These are phyloP conservation scores for Drosophila chauvacae DNA, from an alignment of 1,140 invertebrate genomes.

Conservation along the genomic window DNA sequence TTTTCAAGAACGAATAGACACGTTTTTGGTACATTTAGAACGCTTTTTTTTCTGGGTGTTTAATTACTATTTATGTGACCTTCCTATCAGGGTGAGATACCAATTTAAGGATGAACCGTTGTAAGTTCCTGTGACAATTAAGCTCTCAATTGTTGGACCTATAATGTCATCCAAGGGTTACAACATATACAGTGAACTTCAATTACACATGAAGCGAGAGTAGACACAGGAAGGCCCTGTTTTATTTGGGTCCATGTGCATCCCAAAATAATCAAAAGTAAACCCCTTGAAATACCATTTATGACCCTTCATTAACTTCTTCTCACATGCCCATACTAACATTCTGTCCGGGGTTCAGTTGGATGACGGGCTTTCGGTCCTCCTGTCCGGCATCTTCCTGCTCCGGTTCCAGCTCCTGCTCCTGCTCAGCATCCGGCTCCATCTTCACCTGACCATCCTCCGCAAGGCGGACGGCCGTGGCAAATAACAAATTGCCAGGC, in stretches of 20 bases:
- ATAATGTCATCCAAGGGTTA: constrained; percentile 26
- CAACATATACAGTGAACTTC: constrained; percentile 9
- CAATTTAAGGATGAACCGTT: constrained; percentile 5
- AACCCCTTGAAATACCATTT: constrained; percentile 34
- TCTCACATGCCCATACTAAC: constrained; percentile 54
- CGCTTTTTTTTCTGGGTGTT: no score
- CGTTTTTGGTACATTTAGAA: no score
- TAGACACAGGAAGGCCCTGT: constrained; percentile 29
- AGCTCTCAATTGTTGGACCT: constrained; percentile 23
- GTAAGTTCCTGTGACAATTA: constrained; percentile 27
- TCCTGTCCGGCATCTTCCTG: constrained; percentile 4
- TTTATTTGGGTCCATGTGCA: constrained; percentile 35
- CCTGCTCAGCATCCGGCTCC: constrained; percentile 38
- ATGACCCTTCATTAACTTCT: constrained; percentile 45
- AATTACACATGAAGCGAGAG: constrained; percentile 13
- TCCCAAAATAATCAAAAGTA: constrained; percentile 31
- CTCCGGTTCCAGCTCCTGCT: background rate
- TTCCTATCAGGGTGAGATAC: background rate
- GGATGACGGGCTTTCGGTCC: constrained; percentile 23
- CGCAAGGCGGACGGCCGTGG: constrained; percentile 39
- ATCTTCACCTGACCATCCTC: constrained; percentile 51
- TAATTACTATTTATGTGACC: constrained; percentile 2
- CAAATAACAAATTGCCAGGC: constrained; percentile 77
- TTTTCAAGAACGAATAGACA: no score
- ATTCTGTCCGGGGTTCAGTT: constrained; percentile 3